Percentiles rank a stretch among this genome's conserved stretches.
Conservation (phyloP, 2,113 vertebrate species). For the Dolichotis patagonum region DNA sequence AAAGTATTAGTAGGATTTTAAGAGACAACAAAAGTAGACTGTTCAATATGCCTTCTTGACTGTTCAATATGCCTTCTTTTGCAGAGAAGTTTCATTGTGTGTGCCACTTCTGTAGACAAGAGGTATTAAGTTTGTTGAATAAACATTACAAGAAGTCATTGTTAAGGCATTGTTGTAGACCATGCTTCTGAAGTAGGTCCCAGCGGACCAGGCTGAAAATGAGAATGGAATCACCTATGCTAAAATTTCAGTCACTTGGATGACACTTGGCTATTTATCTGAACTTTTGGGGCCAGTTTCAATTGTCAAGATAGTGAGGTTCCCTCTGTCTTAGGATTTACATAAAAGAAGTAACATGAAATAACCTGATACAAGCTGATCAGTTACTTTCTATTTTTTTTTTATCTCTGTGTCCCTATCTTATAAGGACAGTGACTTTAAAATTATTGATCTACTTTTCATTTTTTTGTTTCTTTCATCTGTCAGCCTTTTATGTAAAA, state of each 20-base stretch:
- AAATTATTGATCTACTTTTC: background rate
- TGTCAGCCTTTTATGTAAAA: background rate
- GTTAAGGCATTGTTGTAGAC: background rate
- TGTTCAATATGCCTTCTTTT: background rate
- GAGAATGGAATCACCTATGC: no score
- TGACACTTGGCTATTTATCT: background rate
- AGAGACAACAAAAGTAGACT: background rate
- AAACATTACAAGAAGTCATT: background rate
- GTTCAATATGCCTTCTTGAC: background rate
- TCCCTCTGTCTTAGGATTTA: background rate
- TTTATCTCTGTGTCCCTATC: background rate
- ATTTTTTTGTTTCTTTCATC: background rate
- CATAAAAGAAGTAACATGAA: background rate
- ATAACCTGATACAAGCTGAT: background rate
- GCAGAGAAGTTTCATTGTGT: background rate
- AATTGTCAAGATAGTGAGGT: background rate
- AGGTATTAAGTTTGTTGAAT: background rate
- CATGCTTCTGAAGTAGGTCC: no score
- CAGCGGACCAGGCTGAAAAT: background rate
- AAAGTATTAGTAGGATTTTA: background rate
- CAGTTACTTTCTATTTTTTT: background rate
- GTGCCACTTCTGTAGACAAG: background rate
- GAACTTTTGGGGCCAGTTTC: background rate
- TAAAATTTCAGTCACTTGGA: background rate
- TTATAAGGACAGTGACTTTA: background rate